A percentile compares a stretch with the other conserved stretches of the same genome.
These are phyloP conservation scores for Diplodus puntazzo DNA, from an alignment of 2,797 vertebrate genomes.

Conservation along the genomic window DNA sequence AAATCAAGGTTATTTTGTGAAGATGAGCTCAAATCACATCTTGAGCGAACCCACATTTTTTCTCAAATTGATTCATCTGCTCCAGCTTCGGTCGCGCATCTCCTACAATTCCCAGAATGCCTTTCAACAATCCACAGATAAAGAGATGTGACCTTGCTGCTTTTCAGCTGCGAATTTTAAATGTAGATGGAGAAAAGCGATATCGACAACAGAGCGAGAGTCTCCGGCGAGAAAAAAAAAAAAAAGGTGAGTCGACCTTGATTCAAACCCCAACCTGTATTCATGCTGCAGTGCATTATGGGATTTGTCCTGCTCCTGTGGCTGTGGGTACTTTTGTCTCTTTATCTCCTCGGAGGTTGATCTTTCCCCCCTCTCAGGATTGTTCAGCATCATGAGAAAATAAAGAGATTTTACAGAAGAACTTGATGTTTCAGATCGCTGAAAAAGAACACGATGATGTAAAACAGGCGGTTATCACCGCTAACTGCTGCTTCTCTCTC, in stretches of 20 bases:
- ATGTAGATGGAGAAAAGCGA: slow-evolving; percentile 32
- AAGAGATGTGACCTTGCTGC: slow-evolving; percentile 44
- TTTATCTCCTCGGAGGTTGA: not conserved
- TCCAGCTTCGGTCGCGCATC: slow-evolving; percentile 1
- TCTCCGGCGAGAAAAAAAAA: not conserved
- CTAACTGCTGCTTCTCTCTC: not conserved
- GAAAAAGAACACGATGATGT: not conserved
- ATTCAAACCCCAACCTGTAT: slow-evolving; percentile 27
- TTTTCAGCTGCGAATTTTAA: slow-evolving; percentile 34
- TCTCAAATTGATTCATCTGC: not conserved
- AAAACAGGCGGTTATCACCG: not conserved
- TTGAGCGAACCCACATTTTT: not conserved
- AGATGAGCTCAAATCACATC: not conserved
- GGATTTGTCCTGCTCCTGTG: not conserved
- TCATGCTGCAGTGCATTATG: slow-evolving; percentile 27
- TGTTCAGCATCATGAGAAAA: not conserved
- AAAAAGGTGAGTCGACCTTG: slow-evolving; percentile 48
- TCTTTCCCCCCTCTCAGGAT: not conserved
- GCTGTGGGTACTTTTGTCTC: not conserved
- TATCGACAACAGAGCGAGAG: slow-evolving; percentile 12
- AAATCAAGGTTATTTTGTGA: not conserved
- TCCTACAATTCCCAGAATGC: slow-evolving; percentile 37
- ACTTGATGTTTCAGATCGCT: slow-evolving; percentile 5
- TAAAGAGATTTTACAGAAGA: slow-evolving; percentile 9
- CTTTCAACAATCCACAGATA: slow-evolving; percentile 25